Evolutionary conservation across 2,797 vertebrate species (phyloP), one percentile per base, ranked within the genome.

Genomic region (Eulemur mongoz): DNA sequence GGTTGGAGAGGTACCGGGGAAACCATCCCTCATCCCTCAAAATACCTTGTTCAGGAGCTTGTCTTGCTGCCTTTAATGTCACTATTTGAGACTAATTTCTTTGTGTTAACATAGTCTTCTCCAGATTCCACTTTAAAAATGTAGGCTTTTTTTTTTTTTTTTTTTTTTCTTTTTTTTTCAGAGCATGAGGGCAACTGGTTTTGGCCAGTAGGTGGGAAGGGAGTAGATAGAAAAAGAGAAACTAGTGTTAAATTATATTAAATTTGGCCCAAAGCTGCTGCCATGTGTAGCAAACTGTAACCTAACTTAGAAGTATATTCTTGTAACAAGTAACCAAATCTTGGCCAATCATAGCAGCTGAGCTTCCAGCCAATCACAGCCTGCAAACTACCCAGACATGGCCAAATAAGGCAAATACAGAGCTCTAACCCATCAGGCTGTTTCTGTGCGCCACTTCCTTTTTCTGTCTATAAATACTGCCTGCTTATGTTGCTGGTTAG

Each of bases 81-180:
- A 65, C 67, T 70, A 30, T 63, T 76, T 80, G 57, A 70, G 52
- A 65, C 50, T 59, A 83, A 22, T 76, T 85, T 35, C 70, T 82
- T 72, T 63, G 18, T 38, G 43, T 79, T 7, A 83, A 93, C 57
- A 70, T 1, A 30, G 20, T 80, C 57, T 25, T 96, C 30, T 95
- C 67, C 52, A 85, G 94, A 89, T 76, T 88, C 32, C 83, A 59
- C 82, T 96, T 92, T 63, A 45, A 96, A 94, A 95, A 73, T 30
- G 45, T 15, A 93, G 54, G 54, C 8, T 23, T 10, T 57, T 57
- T 57, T 54, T 54, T 54, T 54, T 54, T 54, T 50, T 50, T 48
- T 50, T 22, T 22, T 95, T 40, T 40, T 40, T 40, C 5, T 40
- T 40, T 38, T 38, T 38, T 38, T 38, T 43, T 7, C 43, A 43